A percentile compares a stretch with the other conserved stretches of the same genome.
phyloP scores from a whole-genome alignment of 2,113 vertebrate species.

The Myiagra hebetior region DNA sequence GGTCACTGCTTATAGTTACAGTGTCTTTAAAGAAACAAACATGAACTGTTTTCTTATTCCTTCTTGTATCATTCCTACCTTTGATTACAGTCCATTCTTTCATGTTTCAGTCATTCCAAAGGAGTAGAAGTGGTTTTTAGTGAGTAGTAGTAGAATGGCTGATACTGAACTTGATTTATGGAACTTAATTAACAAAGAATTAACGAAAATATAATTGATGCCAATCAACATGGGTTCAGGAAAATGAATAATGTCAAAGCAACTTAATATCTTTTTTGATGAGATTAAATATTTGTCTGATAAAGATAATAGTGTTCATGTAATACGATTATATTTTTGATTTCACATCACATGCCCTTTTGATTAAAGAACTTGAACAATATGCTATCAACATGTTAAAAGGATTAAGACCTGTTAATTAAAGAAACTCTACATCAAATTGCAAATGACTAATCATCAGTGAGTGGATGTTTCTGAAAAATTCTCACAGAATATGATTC shows the following conservation, averaged over 20 bases:
- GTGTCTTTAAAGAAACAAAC: background rate
- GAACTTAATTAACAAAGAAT: constrained; percentile 27
- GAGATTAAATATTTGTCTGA: constrained; percentile 33
- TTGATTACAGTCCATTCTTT: background rate
- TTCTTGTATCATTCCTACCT: background rate
- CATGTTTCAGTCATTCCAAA: background rate
- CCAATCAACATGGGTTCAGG: background rate
- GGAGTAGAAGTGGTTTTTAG: background rate
- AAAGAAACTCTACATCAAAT: background rate
- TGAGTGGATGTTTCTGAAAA: constrained; percentile 1
- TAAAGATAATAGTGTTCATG: constrained; percentile 20
- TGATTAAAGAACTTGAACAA: constrained; percentile 48
- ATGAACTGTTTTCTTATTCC: background rate
- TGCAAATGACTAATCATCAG: constrained; percentile 5
- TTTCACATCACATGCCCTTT: background rate
- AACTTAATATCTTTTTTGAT: constrained; percentile 36
- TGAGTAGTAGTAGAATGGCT: background rate
- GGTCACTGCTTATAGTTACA: background rate
- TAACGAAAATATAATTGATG: constrained; percentile 27
- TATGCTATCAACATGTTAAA: constrained; percentile 17
- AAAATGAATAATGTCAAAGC: constrained; percentile 18
- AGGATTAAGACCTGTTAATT: constrained; percentile 37
- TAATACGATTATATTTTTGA: constrained; percentile 33
- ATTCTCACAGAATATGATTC: background rate
- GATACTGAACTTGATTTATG: background rate